A percentile compares a stretch with the other conserved stretches of the same genome.
These are phyloP conservation scores for Platysteira castanea DNA, from an alignment of 2,113 vertebrate genomes.

Conservation along the genomic window DNA sequence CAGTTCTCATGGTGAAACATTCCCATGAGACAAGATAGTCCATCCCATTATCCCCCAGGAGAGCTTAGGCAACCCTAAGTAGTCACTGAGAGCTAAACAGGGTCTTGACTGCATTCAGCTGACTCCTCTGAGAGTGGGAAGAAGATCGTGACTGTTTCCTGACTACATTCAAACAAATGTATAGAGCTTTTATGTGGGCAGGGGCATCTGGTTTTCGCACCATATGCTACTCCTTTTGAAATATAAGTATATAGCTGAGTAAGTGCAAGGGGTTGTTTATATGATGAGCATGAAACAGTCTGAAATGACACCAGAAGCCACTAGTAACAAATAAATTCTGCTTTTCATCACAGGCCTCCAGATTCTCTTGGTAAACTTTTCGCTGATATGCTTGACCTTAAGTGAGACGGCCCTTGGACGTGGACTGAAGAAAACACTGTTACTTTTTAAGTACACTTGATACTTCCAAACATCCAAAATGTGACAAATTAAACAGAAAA, in stretches of 20 bases:
- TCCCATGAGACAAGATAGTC: background rate
- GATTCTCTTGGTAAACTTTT: background rate
- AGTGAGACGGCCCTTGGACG: background rate
- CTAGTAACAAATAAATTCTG: conserved; percentile 24
- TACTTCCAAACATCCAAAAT: background rate
- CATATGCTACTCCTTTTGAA: conserved; percentile 54
- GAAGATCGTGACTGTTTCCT: conserved; percentile 65
- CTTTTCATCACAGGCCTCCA: background rate
- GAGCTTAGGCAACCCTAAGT: background rate
- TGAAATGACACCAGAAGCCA: conserved; percentile 13
- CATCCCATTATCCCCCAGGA: background rate
- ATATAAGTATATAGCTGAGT: conserved; percentile 40
- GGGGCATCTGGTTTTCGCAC: conserved; percentile 53
- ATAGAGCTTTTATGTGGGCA: conserved; percentile 58
- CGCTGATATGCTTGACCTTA: background rate
- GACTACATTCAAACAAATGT: conserved; percentile 57
- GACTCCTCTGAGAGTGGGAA: conserved; percentile 51
- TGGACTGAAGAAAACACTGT: background rate
- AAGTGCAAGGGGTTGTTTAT: conserved; percentile 47
- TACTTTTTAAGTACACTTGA: background rate
- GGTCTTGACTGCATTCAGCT: conserved; percentile 12
- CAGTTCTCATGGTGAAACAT: background rate
- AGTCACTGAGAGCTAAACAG: background rate
- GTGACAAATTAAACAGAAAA: background rate
- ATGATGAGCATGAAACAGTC: conserved; percentile 10